Evolutionary conservation across 2,797 vertebrate species (phyloP).

Genomic region (Odontamblyopus lacepedii): DNA sequence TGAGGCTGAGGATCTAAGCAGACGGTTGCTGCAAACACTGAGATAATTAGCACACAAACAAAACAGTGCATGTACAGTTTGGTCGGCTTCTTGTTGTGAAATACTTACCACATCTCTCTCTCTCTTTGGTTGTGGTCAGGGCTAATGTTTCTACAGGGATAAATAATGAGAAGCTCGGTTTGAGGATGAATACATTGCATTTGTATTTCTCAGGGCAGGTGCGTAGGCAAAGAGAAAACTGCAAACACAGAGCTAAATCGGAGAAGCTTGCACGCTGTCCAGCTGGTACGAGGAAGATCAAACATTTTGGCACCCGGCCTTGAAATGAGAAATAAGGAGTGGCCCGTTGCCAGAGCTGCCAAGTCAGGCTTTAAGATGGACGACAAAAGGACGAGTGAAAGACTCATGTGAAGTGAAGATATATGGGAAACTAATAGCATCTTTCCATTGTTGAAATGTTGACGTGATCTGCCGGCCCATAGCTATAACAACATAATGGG

Average conservation of each 20-base stretch:
- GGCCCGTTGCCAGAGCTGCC: not conserved
- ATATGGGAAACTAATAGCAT: not conserved
- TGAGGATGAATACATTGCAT: not conserved
- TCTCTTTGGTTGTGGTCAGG: not conserved
- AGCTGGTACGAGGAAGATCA: not conserved
- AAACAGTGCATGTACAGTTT: not conserved
- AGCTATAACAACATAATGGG: not conserved
- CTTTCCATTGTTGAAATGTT: not conserved
- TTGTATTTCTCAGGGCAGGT: not conserved
- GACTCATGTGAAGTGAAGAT: not conserved
- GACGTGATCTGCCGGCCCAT: not conserved
- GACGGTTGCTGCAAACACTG: constrained; percentile 27
- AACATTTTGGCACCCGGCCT: constrained; percentile 3
- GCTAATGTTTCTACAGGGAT: constrained; percentile 3
- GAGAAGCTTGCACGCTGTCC: not conserved
- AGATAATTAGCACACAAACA: constrained; percentile 23
- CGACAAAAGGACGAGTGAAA: constrained; percentile 10
- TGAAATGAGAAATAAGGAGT: not conserved
- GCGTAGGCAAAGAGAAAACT: not conserved
- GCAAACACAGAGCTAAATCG: not conserved
- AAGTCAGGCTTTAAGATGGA: constrained; percentile 11
- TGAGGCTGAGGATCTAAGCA: constrained; percentile 24
- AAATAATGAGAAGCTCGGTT: not conserved
- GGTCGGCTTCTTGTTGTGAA: not conserved
- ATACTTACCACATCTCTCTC: not conserved